Conservation (phyloP, 2,797 vertebrate species). For the Coregonus ussuriensis region DNA sequence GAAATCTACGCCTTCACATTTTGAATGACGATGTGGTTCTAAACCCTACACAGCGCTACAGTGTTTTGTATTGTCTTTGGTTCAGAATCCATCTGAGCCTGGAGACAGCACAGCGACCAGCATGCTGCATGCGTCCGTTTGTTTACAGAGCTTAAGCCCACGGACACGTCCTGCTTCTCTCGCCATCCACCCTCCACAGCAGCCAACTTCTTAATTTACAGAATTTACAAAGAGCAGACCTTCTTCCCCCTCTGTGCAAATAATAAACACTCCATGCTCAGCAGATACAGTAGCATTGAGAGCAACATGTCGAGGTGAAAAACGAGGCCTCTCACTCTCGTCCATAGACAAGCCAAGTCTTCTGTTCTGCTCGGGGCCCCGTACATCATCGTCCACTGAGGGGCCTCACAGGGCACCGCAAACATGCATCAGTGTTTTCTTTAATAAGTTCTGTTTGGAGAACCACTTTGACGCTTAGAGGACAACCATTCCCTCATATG, state of each 20-base stretch:
- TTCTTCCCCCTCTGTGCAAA: slow-evolving; percentile 46
- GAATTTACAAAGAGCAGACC: slow-evolving; percentile 73
- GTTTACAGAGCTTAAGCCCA: slow-evolving; percentile 84
- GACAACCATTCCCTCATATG: slow-evolving; percentile 58
- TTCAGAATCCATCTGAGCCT: slow-evolving; percentile 55
- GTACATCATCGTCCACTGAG: slow-evolving; percentile 57
- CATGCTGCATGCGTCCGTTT: slow-evolving; percentile 71
- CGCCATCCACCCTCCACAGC: slow-evolving; percentile 48
- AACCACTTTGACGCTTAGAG: slow-evolving; percentile 52
- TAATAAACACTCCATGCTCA: slow-evolving; percentile 58
- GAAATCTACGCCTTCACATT: slow-evolving; percentile 49
- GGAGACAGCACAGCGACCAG: slow-evolving; percentile 51
- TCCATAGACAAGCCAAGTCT: slow-evolving; percentile 55
- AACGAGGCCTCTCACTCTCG: slow-evolving; percentile 56
- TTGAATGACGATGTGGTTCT: background rate
- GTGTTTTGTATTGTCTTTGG: slow-evolving; percentile 61
- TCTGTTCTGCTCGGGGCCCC: slow-evolving; percentile 41
- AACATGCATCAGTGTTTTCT: slow-evolving; percentile 74
- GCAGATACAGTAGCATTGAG: slow-evolving; percentile 62
- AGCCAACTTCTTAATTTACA: slow-evolving; percentile 79
- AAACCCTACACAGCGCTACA: slow-evolving; percentile 36
- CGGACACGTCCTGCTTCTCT: slow-evolving; percentile 66
- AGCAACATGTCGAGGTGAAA: slow-evolving; percentile 65
- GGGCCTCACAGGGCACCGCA: slow-evolving; percentile 62
- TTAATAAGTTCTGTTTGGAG: slow-evolving; percentile 77